A percentile compares a stretch with the other conserved stretches of the same genome.
phyloP scores from a whole-genome alignment of 2,888 invertebrate genomes.

The Trichogramma dendrolimi region DNA sequence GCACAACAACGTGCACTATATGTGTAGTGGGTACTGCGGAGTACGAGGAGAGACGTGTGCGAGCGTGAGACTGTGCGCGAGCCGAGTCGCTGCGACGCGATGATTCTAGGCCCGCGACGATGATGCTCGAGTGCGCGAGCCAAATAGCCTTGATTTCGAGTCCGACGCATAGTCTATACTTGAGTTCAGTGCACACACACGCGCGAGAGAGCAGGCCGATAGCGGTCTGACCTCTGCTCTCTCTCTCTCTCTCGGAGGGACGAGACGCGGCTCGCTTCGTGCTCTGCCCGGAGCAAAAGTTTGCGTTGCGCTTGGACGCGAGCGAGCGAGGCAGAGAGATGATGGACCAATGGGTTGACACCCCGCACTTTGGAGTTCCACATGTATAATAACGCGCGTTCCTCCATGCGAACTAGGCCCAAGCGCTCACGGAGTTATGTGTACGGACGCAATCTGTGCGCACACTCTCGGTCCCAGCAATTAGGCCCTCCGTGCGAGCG shows the following conservation, averaged over 20 bases:
- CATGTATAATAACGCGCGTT: conserved; percentile 5
- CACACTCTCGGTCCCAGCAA: not conserved
- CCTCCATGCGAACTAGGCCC: not conserved
- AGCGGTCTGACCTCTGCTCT: not conserved
- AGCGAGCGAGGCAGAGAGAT: conserved; percentile 12
- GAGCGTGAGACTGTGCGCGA: not conserved
- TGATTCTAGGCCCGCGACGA: no score
- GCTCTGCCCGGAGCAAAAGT: no score
- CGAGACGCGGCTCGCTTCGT: no score
- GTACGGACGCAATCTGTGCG: not conserved
- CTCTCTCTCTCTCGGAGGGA: no score
- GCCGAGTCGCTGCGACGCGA: not conserved
- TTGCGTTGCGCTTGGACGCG: not conserved
- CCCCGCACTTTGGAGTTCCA: conserved; percentile 15
- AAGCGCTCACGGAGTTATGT: conserved; percentile 3
- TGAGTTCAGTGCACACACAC: not conserved
- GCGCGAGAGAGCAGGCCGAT: conserved; percentile 2
- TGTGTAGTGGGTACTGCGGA: not conserved
- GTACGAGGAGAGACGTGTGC: not conserved
- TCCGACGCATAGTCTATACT: no score
- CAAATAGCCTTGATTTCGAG: no score
- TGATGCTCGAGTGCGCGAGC: no score
- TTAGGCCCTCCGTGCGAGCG: no score
- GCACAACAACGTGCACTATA: not conserved
- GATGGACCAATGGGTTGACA: conserved; percentile 11